Evolutionary conservation across 2,797 vertebrate species (phyloP), one percentile per base, ranked within the genome.

Genomic region (Sebastes dallii): DNA sequence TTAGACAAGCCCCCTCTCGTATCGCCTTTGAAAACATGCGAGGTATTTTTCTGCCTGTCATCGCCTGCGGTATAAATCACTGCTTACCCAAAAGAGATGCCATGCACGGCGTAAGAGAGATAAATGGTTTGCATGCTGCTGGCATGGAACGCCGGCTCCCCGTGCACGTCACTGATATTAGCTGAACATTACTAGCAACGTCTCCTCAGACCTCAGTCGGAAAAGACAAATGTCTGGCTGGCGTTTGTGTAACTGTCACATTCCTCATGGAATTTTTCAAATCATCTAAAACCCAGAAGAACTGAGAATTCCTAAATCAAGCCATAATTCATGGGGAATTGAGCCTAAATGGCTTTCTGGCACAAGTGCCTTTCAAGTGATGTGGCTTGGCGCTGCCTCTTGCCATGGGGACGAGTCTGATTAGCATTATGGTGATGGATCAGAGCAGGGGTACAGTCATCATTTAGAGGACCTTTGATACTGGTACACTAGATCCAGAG

Each of bases 11-110:
- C 59, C 64, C 64, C 72, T 72, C 75, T 88, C 62, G 29, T 84
- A 78, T 82, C 50, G 42, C 78, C 82, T 80, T 86, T 86, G 83
- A 87, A 87, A 90, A 91, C 84, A 85, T 65, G 75, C 18, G 62
- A 86, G 85, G 80, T 81, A 68, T 84, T 87, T 92, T 84, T 86
- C 75, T 82, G 73, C 84, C 78, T 86, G 82, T 88, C 82, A 73
- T 77, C 3, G 67, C 78, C 83, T 39, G 60, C 69, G 74, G 84
- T 84, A 89, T 86, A 86, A 91, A 92, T 90, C 64, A 89, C 62
- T 58, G 56, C 75, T 77, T 46, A 78, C 50, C 72, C 83, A 71
- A 79, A 86, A 89, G 82, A 88, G 80, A 86, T 73, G 83, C 58
- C 74, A 72, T 29, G 69, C 74, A 74, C 58, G 29, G 32, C 14